These are phyloP conservation scores for Saimiri boliviensis DNA, from an alignment of 2,113 vertebrate species.

Conservation along the genomic window DNA sequence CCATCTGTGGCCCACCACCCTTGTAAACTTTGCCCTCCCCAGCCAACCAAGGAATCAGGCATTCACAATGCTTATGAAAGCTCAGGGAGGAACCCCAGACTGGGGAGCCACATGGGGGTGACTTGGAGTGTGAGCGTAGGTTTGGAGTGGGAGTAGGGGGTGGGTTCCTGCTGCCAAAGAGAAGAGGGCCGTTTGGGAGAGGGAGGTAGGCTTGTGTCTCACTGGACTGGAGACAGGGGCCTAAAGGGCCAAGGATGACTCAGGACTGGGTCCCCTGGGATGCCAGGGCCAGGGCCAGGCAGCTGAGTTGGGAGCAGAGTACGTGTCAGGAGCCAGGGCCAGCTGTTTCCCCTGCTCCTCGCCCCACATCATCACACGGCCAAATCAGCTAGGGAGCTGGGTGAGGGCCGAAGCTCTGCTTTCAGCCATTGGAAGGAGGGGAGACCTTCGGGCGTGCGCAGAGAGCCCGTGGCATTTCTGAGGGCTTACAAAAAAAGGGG, in stretches of 20 bases:
- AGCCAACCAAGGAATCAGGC: neutral
- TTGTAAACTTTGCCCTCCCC: neutral
- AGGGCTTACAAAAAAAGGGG: neutral
- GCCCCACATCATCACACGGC: neutral
- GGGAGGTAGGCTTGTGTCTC: neutral
- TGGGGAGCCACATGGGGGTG: neutral
- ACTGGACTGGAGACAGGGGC: neutral
- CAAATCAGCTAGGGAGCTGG: neutral
- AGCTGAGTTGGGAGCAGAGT: neutral
- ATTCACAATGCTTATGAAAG: neutral
- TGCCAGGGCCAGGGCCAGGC: neutral
- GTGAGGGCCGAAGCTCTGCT: neutral
- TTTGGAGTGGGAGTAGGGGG: neutral
- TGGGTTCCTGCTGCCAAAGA: too few species aligned
- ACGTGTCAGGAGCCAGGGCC: neutral
- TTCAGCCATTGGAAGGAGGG: neutral
- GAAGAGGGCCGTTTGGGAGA: neutral
- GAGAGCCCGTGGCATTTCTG: neutral
- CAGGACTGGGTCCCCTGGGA: neutral
- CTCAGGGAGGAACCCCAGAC: neutral
- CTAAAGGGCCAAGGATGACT: neutral
- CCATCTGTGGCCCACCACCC: rapidly evolving
- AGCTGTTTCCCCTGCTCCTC: neutral
- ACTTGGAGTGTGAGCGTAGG: rapidly evolving
- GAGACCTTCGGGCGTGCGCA: neutral